Evolutionary conservation across 2,888 invertebrate genomes (phyloP), one percentile per base, ranked within the genome.

Genomic region (Machimus atricapillus): DNA sequence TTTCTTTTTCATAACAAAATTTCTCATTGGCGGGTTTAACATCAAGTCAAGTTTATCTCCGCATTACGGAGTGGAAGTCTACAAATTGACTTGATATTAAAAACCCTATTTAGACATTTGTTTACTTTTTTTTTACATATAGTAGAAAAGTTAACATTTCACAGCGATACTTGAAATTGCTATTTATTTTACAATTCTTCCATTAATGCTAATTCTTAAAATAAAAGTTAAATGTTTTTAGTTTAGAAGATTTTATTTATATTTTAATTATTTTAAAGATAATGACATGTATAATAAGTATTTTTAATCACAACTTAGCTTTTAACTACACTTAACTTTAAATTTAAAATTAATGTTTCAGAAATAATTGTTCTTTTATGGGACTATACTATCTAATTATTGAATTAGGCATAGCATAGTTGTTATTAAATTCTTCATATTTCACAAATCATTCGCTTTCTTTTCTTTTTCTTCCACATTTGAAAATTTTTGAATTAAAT

Each of bases 121-220:
- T 37, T 78, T 8, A 43, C 23, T 46, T 43, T 43, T n/a, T 37
- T 37, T 78, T 37, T 76, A 34, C 31, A 37, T 76, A n/a, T n/a
- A 78, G 78, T 78, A 78, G 78, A 78, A 78, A 78, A 78, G 78
- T 37, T 78, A 78, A 14, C 46, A 19, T 23, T 43, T 78, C 46
- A 78, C 78, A 78, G 78, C 78, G 78, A 78, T 78, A 78, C 27
- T 46, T 78, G 78, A 78, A 78, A 78, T 78, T 78, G 78, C 78
- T 78, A 78, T 78, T 78, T 19, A 76, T 40, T 76, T 76, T 76
- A 66, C 66, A 66, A 66, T 66, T 27, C 23, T 66, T 66, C 19
- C 9, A 23, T 23, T 66, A 66, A 66, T 23, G 16, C 27, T 66
- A 66, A 66, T 23, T 16, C n/a, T n/a, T 52, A 52, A 52, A 52